Percentiles rank a stretch among this genome's conserved stretches.
Evolutionary conservation across 1,140 invertebrate genomes (phyloP).

Genomic region (Spodoptera litura): DNA sequence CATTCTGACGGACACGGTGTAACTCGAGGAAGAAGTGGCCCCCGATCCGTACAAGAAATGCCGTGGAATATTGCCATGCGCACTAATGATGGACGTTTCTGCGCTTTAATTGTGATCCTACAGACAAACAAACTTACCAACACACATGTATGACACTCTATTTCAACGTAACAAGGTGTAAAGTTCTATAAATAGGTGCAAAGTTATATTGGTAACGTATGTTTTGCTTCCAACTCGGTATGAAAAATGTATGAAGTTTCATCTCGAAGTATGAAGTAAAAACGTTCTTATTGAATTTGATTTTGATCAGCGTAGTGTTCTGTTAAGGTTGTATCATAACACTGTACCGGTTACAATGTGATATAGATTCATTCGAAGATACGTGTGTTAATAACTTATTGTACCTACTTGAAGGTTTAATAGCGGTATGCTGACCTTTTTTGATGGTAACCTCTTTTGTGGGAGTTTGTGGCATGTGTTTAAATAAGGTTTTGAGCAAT

Average conservation of each 20-base stretch:
- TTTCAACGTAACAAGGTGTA: conserved; percentile 48
- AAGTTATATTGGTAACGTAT: conserved; percentile 56
- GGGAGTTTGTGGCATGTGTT: too few species aligned
- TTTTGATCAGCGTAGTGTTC: conserved; percentile 75
- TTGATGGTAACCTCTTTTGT: background rate
- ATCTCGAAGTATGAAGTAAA: conserved; percentile 21
- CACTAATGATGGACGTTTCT: conserved; percentile 82
- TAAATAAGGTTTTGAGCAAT: too few species aligned
- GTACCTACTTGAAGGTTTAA: background rate
- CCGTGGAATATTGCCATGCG: conserved; percentile 82
- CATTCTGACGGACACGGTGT: conserved; percentile 67
- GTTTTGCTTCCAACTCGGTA: conserved; percentile 68
- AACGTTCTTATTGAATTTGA: conserved; percentile 64
- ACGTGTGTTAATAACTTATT: conserved; percentile 8
- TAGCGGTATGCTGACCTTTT: background rate
- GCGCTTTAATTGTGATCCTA: conserved; percentile 83
- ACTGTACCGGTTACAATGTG: conserved; percentile 17
- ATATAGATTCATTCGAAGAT: conserved; percentile 42
- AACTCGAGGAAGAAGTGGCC: conserved; percentile 27
- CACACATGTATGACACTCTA: conserved; percentile 43
- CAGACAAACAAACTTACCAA: conserved; percentile 67
- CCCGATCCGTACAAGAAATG: conserved; percentile 75
- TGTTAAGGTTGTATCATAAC: conserved; percentile 68
- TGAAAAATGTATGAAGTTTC: conserved; percentile 81
- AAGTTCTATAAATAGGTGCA: conserved; percentile 23